Evolutionary conservation across 2,113 vertebrate species (phyloP).

Genomic region (Nettapus auritus): DNA sequence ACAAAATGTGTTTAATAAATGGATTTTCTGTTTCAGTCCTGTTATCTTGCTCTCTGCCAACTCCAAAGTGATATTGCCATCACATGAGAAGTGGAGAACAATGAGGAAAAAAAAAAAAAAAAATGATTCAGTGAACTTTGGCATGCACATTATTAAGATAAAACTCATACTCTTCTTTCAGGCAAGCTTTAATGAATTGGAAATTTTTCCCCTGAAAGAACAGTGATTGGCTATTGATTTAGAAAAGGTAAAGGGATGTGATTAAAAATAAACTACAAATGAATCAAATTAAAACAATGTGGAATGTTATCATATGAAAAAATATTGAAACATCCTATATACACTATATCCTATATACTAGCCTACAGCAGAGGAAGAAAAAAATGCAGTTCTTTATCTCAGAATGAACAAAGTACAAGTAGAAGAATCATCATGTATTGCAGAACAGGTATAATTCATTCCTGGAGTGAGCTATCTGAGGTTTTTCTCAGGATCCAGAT

Average conservation of each 20-base stretch:
- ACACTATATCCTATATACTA: background rate
- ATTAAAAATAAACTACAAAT: background rate
- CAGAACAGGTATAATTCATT: background rate
- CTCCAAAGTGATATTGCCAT: background rate
- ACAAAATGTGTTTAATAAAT: background rate
- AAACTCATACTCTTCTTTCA: slow-evolving; percentile 22
- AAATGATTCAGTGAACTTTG: background rate
- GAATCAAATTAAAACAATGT: background rate
- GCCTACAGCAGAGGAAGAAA: background rate
- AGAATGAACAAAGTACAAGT: background rate
- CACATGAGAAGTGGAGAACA: background rate
- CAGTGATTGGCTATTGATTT: slow-evolving; percentile 48
- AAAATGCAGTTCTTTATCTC: background rate
- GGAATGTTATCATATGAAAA: background rate
- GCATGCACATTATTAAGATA: slow-evolving; percentile 8
- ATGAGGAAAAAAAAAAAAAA: background rate
- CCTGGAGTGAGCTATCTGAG: background rate
- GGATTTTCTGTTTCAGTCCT: background rate
- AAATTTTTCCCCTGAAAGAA: slow-evolving; percentile 12
- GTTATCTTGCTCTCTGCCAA: background rate
- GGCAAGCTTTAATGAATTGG: slow-evolving; percentile 1
- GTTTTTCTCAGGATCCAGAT: background rate
- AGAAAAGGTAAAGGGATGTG: background rate
- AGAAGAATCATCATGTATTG: background rate
- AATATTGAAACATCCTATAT: background rate